Percentiles rank a stretch among this genome's conserved stretches.
Evolutionary conservation across 1,140 invertebrate genomes (phyloP).

Genomic region (Ptiloglossa arizonensis): DNA sequence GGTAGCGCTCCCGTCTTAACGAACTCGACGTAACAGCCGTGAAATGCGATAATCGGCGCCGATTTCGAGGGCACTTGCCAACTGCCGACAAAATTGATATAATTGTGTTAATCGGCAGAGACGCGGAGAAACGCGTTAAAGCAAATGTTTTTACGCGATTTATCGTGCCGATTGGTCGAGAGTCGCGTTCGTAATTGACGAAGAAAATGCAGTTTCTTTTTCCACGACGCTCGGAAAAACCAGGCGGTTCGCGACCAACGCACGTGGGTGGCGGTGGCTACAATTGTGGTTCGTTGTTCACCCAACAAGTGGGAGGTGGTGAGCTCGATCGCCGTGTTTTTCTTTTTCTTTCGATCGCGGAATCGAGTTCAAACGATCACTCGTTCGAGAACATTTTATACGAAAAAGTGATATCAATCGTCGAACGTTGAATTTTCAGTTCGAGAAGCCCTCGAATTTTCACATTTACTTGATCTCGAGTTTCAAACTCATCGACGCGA

Average conservation of each 20-base stretch:
- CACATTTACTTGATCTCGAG: too few relatives aligned
- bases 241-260: background rate
- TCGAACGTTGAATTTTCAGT: too few relatives aligned
- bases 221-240: constrained; percentile 13
- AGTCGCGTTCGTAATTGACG: constrained; percentile 37
- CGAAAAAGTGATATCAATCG: background rate
- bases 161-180: constrained; percentile 33
- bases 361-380: background rate
- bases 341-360: background rate
- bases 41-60: background rate
- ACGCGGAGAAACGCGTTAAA: background rate
- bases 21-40: background rate
- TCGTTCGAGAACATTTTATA: background rate
- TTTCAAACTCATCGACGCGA: too few relatives aligned
- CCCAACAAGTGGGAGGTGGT: background rate
- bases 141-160: constrained; percentile 35
- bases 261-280: constrained; percentile 45
- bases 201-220: constrained; percentile 23
- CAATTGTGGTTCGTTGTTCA: constrained; percentile 9
- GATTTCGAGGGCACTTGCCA: constrained; percentile 21
- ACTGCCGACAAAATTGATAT: background rate
- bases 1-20: background rate
- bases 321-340: background rate
- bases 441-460: too few relatives aligned
- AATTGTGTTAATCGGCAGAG: background rate